Percentiles rank a stretch among this genome's conserved stretches.
These are phyloP conservation scores for Drosophila ogumai DNA, from an alignment of 1,140 invertebrate species.

Conservation along the genomic window DNA sequence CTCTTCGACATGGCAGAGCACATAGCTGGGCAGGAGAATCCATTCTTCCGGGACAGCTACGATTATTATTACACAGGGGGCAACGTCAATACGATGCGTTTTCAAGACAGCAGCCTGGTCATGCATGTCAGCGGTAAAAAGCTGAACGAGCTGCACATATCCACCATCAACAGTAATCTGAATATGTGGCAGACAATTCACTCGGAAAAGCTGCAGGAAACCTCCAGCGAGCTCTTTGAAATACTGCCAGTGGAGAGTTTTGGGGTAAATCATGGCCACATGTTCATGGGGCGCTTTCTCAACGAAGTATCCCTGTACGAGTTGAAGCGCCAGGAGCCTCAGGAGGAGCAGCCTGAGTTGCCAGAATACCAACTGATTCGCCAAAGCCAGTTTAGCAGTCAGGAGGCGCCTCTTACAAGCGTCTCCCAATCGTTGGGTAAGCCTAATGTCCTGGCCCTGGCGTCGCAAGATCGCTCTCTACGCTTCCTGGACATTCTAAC, in stretches of 20 bases:
- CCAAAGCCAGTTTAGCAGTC: slow-evolving; percentile 38
- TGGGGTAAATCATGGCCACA: slow-evolving; percentile 30
- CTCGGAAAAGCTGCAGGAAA: slow-evolving; percentile 5
- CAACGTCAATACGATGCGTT: slow-evolving; percentile 40
- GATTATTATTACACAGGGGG: slow-evolving; percentile 74
- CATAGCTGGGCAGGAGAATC: slow-evolving; percentile 59
- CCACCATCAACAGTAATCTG: slow-evolving; percentile 37
- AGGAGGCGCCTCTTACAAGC: slow-evolving; percentile 38
- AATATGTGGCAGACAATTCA: slow-evolving; percentile 45
- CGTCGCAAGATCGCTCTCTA: slow-evolving; percentile 53
- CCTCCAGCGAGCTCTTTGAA: slow-evolving; percentile 64
- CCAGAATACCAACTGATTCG: slow-evolving; percentile 26
- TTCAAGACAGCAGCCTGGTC: slow-evolving; percentile 20
- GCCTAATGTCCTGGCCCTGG: slow-evolving; percentile 42
- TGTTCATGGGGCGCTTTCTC: slow-evolving; percentile 49
- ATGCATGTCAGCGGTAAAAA: slow-evolving; percentile 54
- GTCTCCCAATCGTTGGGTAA: slow-evolving; percentile 34
- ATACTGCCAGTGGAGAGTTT: slow-evolving; percentile 39
- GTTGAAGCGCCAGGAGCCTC: slow-evolving; percentile 9
- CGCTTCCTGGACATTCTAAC: slow-evolving; percentile 52
- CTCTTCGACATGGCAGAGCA: slow-evolving; percentile 61
- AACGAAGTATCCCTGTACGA: slow-evolving; percentile 60
- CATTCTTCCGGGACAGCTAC: slow-evolving; percentile 62
- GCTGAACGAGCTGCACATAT: slow-evolving; percentile 47
- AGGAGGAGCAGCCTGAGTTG: neutral